Base-by-base conservation (phyloP, 2,888 invertebrate species). In the Morinoia aosen region DNA sequence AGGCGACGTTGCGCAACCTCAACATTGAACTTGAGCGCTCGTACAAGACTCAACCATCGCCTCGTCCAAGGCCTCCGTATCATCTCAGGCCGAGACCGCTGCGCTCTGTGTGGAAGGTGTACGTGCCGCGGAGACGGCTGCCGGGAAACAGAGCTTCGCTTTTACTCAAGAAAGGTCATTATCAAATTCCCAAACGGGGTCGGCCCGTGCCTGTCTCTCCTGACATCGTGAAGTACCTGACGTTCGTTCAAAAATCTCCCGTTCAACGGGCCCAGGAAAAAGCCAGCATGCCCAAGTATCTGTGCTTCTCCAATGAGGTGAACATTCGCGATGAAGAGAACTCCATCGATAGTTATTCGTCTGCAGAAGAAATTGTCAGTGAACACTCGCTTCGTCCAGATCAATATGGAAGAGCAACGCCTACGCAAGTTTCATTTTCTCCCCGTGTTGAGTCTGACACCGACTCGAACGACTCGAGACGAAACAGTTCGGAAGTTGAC, bases 121-220 rank as follows among this genome's bases (percentile, higher is more conserved):
- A 56, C 10, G 93, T 93, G 7, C 93, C 93, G 25, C 93, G 93
- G 8, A 57, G 93, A 33, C 93, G 93, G 19, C 25, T 93, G 40
- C 57, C 57, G 56, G n/a, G 33, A 48, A 58, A 57, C 10, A 93
- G 57, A 25, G 57, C 56, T n/a, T 93, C 93, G 57, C 57, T 57
- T 56, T 57, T 57, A 11, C 19, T 93, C 8, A 57, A 57, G 58
- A 93, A 93, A 57, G 56, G 33, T 7, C 93, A 93, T 48, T 93
- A 93, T 57, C 93, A 93, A 57, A 33, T 93, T 14, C 93, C 93
- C 58, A 93, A 93, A 57, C 57, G 57, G 3, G 93, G 93, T 33
- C 56, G 93, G 57, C 93, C 93, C 48, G 93, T 93, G 19, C 93
- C 93, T 56, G 93, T 93, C 33, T 12, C 93, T 93, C 93, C 93